Conservation (phyloP, 1,140 invertebrate species). For the Brachionus rotundiformis region DNA sequence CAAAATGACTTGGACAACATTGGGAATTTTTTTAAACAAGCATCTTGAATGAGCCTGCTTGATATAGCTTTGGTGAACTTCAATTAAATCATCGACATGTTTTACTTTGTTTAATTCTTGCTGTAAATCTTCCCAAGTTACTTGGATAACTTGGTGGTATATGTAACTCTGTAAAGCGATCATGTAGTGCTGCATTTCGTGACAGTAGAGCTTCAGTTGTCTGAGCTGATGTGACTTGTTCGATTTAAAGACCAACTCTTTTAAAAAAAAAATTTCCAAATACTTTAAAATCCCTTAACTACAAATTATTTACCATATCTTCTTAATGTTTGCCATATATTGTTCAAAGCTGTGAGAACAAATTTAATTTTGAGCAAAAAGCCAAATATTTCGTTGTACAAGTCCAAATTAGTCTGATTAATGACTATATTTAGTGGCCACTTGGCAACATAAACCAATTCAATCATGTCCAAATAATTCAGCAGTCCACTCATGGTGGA, state of each 20-base stretch:
- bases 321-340: constrained; percentile 32
- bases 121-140: constrained; percentile 31
- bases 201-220: constrained; percentile 18
- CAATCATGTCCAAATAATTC: constrained; percentile 46
- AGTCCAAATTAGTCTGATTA: not conserved
- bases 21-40: constrained; percentile 25
- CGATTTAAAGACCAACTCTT: constrained; percentile 7
- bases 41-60: constrained; percentile 29
- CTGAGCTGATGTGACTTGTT: constrained; percentile 3
- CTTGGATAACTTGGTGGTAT: constrained; percentile 51
- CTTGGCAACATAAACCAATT: constrained; percentile 1
- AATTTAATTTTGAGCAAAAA: constrained; percentile 49
- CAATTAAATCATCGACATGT: constrained; percentile 29
- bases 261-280: not conserved
- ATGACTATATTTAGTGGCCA: constrained; percentile 48
- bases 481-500: not conserved
- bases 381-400: constrained; percentile 36
- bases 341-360: constrained; percentile 31
- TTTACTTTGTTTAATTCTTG: constrained; percentile 4
- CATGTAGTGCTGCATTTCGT: constrained; percentile 51
- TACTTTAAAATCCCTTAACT: no score
- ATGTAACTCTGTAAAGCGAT: constrained; percentile 33
- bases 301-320: constrained; percentile 25
- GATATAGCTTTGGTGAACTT: constrained; percentile 23
- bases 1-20: not conserved